A percentile compares a stretch with the other conserved stretches of the same genome.
Evolutionary conservation across 1,140 invertebrate species (phyloP).

Genomic region (Cecropterus lyciades): DNA sequence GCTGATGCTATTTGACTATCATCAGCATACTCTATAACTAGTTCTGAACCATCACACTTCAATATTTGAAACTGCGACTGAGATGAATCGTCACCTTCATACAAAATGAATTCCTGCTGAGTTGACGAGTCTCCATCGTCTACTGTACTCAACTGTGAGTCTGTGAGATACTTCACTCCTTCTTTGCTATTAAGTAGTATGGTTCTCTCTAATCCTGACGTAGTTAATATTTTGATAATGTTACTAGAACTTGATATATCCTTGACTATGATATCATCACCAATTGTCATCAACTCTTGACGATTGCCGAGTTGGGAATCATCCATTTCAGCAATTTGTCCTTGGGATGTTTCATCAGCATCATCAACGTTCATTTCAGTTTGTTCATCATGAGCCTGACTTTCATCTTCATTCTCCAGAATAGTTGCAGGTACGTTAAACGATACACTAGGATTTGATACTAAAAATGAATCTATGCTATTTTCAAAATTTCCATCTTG

Average conservation of each 20-base stretch:
- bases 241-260: conserved; percentile 49
- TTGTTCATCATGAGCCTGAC: conserved; percentile 55
- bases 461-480: conserved; percentile 64
- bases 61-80: conserved; percentile 73
- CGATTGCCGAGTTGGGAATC: conserved; percentile 37
- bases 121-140: conserved; percentile 45
- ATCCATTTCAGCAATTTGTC: conserved; percentile 42
- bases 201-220: conserved; percentile 57
- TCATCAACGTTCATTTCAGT: conserved; percentile 58
- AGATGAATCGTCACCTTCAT: conserved; percentile 75
- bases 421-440: conserved; percentile 72
- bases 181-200: conserved; percentile 63
- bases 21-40: conserved; percentile 77
- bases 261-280: conserved; percentile 42
- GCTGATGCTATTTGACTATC: conserved; percentile 68
- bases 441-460: conserved; percentile 62
- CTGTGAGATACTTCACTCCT: conserved; percentile 62
- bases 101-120: conserved; percentile 74
- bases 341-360: conserved; percentile 48
- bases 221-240: conserved; percentile 69
- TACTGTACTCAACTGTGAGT: conserved; percentile 48
- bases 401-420: conserved; percentile 72
- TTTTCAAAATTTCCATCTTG: conserved; percentile 55
- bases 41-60: conserved; percentile 74
- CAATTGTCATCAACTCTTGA: conserved; percentile 34